Conservation (phyloP, 2,888 invertebrate species). For the Lithophane socia region DNA sequence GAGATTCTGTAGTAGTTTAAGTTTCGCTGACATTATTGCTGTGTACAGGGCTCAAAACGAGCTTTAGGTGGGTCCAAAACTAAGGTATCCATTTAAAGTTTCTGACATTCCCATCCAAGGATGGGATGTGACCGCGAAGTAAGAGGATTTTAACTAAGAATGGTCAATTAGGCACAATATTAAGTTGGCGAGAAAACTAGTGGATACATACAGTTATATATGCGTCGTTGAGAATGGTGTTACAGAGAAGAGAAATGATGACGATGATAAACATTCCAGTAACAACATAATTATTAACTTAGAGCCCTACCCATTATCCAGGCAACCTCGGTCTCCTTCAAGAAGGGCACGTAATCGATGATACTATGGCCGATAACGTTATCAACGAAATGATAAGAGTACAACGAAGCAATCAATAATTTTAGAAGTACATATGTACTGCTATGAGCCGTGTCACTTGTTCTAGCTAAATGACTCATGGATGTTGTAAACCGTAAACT, state of each 20-base stretch:
- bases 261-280: conserved; percentile 20
- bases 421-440: conserved; percentile 50
- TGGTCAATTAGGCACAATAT: background rate
- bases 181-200: background rate
- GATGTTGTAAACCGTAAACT: conserved; percentile 44
- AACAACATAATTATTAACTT: conserved; percentile 10
- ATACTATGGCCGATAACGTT: conserved; percentile 55
- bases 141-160: background rate
- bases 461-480: conserved; percentile 58
- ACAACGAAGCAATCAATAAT: conserved; percentile 60
- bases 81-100: background rate
- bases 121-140: background rate
- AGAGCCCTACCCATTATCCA: conserved; percentile 20
- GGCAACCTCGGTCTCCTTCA: conserved; percentile 51
- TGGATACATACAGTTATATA: background rate
- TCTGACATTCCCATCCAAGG: too few species aligned
- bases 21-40: background rate
- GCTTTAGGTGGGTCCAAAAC: background rate
- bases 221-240: background rate
- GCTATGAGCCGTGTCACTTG: conserved; percentile 44
- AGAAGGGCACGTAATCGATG: conserved; percentile 55
- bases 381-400: conserved; percentile 52
- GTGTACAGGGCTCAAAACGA: background rate
- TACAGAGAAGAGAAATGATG: background rate
- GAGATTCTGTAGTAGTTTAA: conserved; percentile 13